Evolutionary conservation across 1,140 invertebrate species (phyloP), one percentile per base, ranked within the genome.

Genomic region (Cyclargus thomasi): DNA sequence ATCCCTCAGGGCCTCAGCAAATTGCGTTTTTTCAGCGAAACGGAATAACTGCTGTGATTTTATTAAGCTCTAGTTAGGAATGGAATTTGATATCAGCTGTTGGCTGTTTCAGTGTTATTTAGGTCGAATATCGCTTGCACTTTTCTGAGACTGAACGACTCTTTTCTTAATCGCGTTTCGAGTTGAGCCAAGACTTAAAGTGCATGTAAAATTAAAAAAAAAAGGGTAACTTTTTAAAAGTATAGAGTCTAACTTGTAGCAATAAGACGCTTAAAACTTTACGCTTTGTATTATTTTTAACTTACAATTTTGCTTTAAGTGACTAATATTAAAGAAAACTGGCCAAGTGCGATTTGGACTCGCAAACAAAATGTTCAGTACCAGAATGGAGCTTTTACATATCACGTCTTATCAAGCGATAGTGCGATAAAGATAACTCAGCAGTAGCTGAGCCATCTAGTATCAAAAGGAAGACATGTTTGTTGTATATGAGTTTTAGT

Each of bases 1-100:
- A 21, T 21, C 55, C 17, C 55, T 11, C 55, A 11, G 55, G 55
- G 55, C 10, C 0, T 8, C 5, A 11, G 5, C 55, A 59, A 55
- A 59, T 59, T 59, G 55, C 20, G 55, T 20, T 17, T 20, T 59
- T 59, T 59, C n/a, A 59, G 18, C 10, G 17, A 59, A 59, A 59
- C 10, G 17, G 18, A 47, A 47, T 47, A 47, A 47, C 39, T 47
- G 39, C 14, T 47, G 10, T 47, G 39, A 47, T 47, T 47, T 47
- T 47, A 47, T 47, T 47, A 47, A 47, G 10, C 4, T 47, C 39
- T 16, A 47, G 39, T 47, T 16, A 47, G 39, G 39, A 47, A 11
- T 47, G 39, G 39, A 47, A 47, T 47, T 47, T 47, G 39, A 47
- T 47, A 47, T 47, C 39, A 47, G 39, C 39, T 47, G 39, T 47